Conservation (phyloP, 2,113 vertebrate genomes). For the Jaculus jaculus region DNA sequence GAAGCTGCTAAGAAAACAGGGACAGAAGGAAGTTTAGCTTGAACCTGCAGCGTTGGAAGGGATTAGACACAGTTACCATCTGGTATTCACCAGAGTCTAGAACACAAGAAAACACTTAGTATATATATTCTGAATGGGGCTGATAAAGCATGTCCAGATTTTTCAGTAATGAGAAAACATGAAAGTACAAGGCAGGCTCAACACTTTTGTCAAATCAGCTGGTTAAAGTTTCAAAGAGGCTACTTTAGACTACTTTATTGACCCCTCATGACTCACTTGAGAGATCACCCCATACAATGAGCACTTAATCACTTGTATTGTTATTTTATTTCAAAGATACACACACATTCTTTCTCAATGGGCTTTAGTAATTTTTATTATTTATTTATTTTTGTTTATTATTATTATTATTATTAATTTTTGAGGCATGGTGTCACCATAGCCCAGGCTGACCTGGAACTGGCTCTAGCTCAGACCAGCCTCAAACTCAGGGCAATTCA, state of each 20-base stretch:
- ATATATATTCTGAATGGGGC: conserved; percentile 14
- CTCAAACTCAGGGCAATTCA: too few species aligned
- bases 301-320: neutral
- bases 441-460: too few species aligned
- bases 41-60: neutral
- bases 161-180: neutral
- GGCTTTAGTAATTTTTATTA: too few species aligned
- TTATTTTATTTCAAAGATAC: too few species aligned
- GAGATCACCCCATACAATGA: conserved; percentile 8
- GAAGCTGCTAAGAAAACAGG: neutral
- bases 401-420: too few species aligned
- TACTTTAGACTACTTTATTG: neutral
- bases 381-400: too few species aligned
- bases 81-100: neutral
- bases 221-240: neutral
- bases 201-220: neutral
- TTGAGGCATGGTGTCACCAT: too few species aligned
- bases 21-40: conserved; percentile 11
- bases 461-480: too few species aligned
- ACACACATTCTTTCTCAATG: too few species aligned
- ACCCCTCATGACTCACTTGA: neutral
- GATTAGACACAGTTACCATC: neutral
- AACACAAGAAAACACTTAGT: neutral
- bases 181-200: neutral
- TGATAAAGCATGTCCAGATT: neutral